Conservation (phyloP, 2,113 vertebrate genomes). For the Oncorhynchus kisutch region DNA sequence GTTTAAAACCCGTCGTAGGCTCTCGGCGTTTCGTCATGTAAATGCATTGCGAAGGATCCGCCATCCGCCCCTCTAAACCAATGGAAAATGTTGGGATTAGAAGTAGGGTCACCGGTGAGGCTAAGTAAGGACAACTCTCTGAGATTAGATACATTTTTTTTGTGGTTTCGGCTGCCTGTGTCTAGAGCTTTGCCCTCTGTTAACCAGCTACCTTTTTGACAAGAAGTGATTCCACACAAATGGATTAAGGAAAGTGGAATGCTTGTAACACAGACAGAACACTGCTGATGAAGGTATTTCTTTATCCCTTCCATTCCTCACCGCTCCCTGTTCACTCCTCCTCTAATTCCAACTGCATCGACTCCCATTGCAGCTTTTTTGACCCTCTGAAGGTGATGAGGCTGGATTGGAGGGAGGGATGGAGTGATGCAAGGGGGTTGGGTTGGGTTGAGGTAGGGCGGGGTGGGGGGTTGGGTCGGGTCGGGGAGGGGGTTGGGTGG, state of each 20-base stretch:
- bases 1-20: too few relatives aligned
- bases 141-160: too few relatives aligned
- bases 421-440: neutral
- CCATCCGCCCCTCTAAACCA: too few relatives aligned
- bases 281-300: constrained; percentile 56
- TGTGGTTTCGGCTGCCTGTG: too few relatives aligned
- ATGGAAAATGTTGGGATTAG: too few relatives aligned
- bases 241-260: neutral
- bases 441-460: neutral
- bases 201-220: neutral
- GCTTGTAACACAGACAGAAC: constrained; percentile 24
- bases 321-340: neutral
- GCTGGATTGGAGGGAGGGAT: constrained; percentile 28
- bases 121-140: too few relatives aligned
- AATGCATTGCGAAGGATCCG: too few relatives aligned
- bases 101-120: too few relatives aligned
- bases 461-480: neutral
- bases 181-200: neutral
- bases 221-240: neutral
- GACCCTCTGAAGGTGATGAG: constrained; percentile 53
- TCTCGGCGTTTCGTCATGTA: too few relatives aligned
- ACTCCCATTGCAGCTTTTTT: constrained; percentile 52
- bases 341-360: constrained; percentile 22
- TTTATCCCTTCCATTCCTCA: constrained; percentile 27
- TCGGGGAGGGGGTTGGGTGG: constrained; percentile 1